Evolutionary conservation across 2,113 vertebrate genomes (phyloP), one percentile per base, ranked within the genome.

Genomic region (Connochaetes taurinus): DNA sequence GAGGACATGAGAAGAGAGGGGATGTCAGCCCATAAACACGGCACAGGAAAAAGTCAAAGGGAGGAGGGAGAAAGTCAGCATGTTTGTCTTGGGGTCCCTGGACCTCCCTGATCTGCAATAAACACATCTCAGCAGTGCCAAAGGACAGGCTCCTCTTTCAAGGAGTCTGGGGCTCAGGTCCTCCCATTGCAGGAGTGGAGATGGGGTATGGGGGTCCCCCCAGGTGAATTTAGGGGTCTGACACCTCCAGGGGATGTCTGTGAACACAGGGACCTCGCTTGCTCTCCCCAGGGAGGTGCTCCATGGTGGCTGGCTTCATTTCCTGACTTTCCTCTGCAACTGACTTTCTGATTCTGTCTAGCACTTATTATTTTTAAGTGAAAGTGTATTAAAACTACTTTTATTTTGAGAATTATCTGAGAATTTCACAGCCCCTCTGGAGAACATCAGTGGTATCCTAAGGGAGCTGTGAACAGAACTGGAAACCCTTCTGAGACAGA

Each of bases 331-430:
- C 31, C 60, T 71, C 64, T 81, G 33, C 52, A 88, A 31, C 80
- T 93, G 47, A 15, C 25, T 19, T 87, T 67, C 71, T 50, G 17
- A n/a, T 25, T 60, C 90, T 94, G 97, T 97, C 98, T 98, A n/a
- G 85, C 97, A 96, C 95, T 97, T 97, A 95, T 78, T 92, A 97
- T 98, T 97, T 98, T 97, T 96, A 97, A 97, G 86, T 92, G 92
- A 52, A 96, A 90, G 76, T 85, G 85, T 94, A 98, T 97, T 76
- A 71, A 93, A 95, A 95, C 97, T 93, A 95, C 97, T 97, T 92
- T 97, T 95, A 92, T 71, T 92, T 97, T 95, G 76, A 97, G 96
- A 94, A 96, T 94, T 96, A 87, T 94, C 97, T 71, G 85, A 95
- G 95, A 90, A 58, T 88, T 96, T 98, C 95, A 89, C 95, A 97